Evolutionary conservation across 2,797 vertebrate genomes (phyloP), one percentile per base, ranked within the genome.

Genomic region (Bradypodion ventrale): DNA sequence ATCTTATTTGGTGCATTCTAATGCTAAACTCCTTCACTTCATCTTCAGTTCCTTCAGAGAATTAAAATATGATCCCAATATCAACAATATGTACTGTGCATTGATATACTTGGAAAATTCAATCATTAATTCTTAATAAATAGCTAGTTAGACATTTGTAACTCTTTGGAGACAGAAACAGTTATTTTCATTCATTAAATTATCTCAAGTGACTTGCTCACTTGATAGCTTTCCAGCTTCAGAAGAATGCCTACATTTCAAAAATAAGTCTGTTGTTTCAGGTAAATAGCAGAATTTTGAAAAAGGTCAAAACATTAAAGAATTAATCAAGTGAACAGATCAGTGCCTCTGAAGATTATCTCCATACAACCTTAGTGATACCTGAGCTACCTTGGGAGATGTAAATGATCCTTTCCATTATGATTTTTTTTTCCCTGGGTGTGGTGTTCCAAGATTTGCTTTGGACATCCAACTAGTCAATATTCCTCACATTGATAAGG

Each of bases 261-360:
- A 46, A 75, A 23, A 63, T 60, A 49, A 96, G 93, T 92, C 87
- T 94, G 92, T 95, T 91, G 92, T 93, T 95, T 93, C 94, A 94
- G 94, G 96, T 96, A 96, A 95, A 95, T 92, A 82, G 94, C 78
- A 94, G 95, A 95, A 96, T 96, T 95, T 93, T 96, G 90, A 96
- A 96, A n/a, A 96, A 96, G 95, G 95, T 96, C 95, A 96, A 90
- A 95, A 94, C 29, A 21, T 35, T 93, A 94, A 96, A 96, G 85
- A 94, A 86, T 83, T 92, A 92, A 82, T 91, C 88, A 95, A 96
- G 96, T 96, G 96, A 95, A 95, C 75, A 94, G 87, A 91, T 89
- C 95, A 94, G 91, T 65, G 32, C 46, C 29, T 25, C 78, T 29
- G 12, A 56, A 35, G 21, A 23, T 29, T 69, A 68, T 40, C 25